Evolutionary conservation across 2,797 vertebrate species (phyloP).

Genomic region (Semotilus atromaculatus): DNA sequence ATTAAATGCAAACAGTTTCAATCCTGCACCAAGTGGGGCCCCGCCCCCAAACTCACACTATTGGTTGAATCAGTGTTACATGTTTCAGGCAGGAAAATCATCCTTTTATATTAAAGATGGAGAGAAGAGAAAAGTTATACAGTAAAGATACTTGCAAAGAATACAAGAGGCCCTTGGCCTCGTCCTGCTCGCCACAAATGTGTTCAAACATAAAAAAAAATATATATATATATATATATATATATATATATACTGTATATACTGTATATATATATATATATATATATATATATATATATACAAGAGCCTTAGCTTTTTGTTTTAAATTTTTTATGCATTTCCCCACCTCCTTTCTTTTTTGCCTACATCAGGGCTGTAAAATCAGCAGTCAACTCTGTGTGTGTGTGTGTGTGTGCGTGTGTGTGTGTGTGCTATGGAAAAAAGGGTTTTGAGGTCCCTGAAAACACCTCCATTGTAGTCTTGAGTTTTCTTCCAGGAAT

Average conservation of each 20-base stretch:
- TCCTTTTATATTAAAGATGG: not conserved
- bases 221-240: too few relatives aligned
- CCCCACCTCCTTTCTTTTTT: not conserved
- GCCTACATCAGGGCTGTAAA: not conserved
- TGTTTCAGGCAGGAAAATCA: not conserved
- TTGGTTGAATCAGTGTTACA: not conserved
- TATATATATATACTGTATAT: too few relatives aligned
- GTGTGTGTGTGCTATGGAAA: not conserved
- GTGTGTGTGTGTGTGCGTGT: not conserved
- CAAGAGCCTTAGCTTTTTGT: not conserved
- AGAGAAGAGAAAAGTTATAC: too few relatives aligned
- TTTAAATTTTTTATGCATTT: not conserved
- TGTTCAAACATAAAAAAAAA: too few relatives aligned
- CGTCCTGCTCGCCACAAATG: too few relatives aligned
- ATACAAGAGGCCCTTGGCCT: too few relatives aligned
- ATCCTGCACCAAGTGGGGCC: not conserved
- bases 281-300: too few relatives aligned
- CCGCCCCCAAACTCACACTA: not conserved
- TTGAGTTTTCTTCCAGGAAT: too few relatives aligned
- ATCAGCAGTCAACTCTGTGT: slow-evolving; percentile 16
- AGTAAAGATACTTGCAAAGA: too few relatives aligned
- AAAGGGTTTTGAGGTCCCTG: slow-evolving; percentile 31
- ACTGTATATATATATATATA: too few relatives aligned
- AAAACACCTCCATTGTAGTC: too few relatives aligned
- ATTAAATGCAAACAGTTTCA: not conserved